These are phyloP conservation scores for Cheilosia pagana DNA, from an alignment of 2,888 invertebrate species.

Conservation along the genomic window DNA sequence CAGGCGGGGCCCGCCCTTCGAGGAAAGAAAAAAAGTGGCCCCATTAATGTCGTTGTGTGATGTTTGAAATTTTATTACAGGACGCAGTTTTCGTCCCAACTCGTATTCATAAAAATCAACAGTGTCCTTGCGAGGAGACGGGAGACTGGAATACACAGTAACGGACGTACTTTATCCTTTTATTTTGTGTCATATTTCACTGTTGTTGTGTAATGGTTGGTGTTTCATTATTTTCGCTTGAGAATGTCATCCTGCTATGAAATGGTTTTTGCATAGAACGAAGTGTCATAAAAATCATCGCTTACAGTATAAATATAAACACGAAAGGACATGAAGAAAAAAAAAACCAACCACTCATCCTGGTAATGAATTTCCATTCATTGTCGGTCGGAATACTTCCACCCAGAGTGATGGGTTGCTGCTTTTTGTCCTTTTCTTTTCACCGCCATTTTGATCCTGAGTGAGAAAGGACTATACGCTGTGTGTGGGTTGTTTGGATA, in stretches of 20 bases:
- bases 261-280: conserved; percentile 9
- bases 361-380: conserved; percentile 59
- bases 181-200: conserved; percentile 23
- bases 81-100: conserved; percentile 12
- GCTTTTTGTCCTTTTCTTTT: not conserved
- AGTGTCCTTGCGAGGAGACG: not conserved
- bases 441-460: not conserved
- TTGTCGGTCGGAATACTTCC: conserved; percentile 38
- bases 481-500: conserved; percentile 24
- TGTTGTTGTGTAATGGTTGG: conserved; percentile 36
- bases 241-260: conserved; percentile 13
- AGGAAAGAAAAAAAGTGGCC: conserved; percentile 16
- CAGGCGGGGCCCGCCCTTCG: not conserved
- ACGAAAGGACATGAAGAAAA: conserved; percentile 20
- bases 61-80: conserved; percentile 52
- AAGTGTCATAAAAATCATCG: conserved; percentile 45
- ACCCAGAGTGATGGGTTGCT: conserved; percentile 11
- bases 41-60: conserved; percentile 46
- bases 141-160: not conserved
- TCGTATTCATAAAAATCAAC: conserved; percentile 29
- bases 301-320: conserved; percentile 14
- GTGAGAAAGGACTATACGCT: conserved; percentile 5
- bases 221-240: conserved; percentile 26
- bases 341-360: conserved; percentile 14
- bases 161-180: conserved; percentile 6